phyloP scores from a whole-genome alignment of 2,797 vertebrate species.

The Lagodon rhomboides region DNA sequence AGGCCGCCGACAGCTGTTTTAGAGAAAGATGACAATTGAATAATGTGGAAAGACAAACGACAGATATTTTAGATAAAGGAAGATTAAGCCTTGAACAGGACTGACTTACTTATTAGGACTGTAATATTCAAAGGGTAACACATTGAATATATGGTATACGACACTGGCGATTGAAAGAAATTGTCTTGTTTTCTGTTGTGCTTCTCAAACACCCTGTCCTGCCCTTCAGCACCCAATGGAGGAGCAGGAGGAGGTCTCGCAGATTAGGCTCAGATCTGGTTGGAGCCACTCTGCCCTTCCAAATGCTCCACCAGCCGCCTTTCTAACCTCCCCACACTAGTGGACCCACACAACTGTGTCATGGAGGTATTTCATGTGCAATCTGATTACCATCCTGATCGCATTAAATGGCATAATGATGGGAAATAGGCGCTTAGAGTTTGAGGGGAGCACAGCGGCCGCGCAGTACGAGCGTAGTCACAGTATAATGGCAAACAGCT shows the following conservation, averaged over 20 bases:
- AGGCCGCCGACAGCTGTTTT: slow-evolving; percentile 28
- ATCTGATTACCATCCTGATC: slow-evolving; percentile 91
- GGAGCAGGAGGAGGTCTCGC: slow-evolving; percentile 60
- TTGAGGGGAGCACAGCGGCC: slow-evolving; percentile 72
- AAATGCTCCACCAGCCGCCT: slow-evolving; percentile 53
- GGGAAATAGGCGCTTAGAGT: slow-evolving; percentile 87
- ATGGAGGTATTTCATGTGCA: slow-evolving; percentile 85
- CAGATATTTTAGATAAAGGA: slow-evolving; percentile 18
- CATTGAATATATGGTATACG: slow-evolving; percentile 24
- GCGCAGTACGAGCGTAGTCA: slow-evolving; percentile 40
- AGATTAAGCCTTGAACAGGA: neutral
- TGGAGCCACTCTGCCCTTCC: slow-evolving; percentile 68
- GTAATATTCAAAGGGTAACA: slow-evolving; percentile 48
- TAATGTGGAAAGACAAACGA: slow-evolving; percentile 24
- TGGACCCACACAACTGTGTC: slow-evolving; percentile 81
- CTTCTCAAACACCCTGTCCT: slow-evolving; percentile 33
- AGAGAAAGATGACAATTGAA: slow-evolving; percentile 31
- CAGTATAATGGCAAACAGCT: slow-evolving; percentile 58
- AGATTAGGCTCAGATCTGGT: slow-evolving; percentile 77
- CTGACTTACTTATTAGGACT: slow-evolving; percentile 26
- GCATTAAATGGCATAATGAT: slow-evolving; percentile 88
- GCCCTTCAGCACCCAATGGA: slow-evolving; percentile 51
- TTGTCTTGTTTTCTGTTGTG: neutral
- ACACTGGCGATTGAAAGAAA: neutral
- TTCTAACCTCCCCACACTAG: slow-evolving; percentile 59